Percentiles rank a stretch among this genome's conserved stretches.
These are phyloP conservation scores for Gasterosteus nipponicus DNA, from an alignment of 2,113 vertebrate genomes.

Conservation along the genomic window DNA sequence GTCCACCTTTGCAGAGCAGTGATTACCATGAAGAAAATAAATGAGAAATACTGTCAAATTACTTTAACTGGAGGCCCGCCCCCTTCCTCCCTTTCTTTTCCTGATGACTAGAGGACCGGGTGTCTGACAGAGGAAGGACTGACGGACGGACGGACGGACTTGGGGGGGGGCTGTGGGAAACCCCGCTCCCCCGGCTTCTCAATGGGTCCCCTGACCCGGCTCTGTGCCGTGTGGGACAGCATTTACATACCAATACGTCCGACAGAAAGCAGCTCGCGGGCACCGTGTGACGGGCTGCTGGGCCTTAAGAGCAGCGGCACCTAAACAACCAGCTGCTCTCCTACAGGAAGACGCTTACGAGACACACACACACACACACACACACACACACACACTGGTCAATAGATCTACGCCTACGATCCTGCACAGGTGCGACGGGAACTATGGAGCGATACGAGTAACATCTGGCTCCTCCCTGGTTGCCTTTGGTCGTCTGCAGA, in stretches of 20 bases:
- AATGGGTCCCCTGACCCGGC: constrained; percentile 62
- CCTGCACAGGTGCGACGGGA: neutral
- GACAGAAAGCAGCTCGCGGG: constrained; percentile 47
- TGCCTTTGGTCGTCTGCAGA: constrained; percentile 24
- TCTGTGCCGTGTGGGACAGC: constrained; percentile 38
- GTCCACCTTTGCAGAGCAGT: constrained; percentile 38
- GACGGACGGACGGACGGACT: constrained; percentile 34
- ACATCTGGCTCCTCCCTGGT: constrained; percentile 9
- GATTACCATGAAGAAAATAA: constrained; percentile 46
- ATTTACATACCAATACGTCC: constrained; percentile 81
- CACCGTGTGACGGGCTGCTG: neutral
- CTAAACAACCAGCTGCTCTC: constrained; percentile 15
- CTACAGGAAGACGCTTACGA: constrained; percentile 4
- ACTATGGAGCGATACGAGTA: constrained; percentile 1
- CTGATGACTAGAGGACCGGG: constrained; percentile 44
- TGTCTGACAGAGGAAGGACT: constrained; percentile 57
- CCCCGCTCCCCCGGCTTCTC: constrained; percentile 56
- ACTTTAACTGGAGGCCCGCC: constrained; percentile 48
- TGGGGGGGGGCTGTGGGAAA: constrained; percentile 81
- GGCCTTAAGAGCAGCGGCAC: constrained; percentile 17
- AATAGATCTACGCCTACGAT: constrained; percentile 5
- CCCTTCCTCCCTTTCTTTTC: constrained; percentile 57
- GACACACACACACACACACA: neutral
- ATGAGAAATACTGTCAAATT: constrained; percentile 38
- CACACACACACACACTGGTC: neutral